Evolutionary conservation across 1,140 invertebrate species (phyloP), one percentile per base, ranked within the genome.

Genomic region (Dolichoris vasculosae): DNA sequence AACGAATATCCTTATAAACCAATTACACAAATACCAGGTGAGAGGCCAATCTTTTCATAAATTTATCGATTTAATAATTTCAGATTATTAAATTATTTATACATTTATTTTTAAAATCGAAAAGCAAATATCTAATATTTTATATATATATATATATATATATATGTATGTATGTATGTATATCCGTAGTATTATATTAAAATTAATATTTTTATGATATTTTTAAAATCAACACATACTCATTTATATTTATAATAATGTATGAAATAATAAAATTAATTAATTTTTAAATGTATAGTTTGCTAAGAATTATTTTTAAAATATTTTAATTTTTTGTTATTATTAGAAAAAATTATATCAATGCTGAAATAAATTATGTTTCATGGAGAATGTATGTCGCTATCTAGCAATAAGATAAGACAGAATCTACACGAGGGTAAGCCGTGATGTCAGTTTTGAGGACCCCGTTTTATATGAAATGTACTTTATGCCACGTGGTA

Each of bases 391-490:
- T 59, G 20, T 78, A 35, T 79, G 30, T 77, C 75, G 35, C 46
- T 40, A 38, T n/a, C 30, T 55, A 78, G 38, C 51, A 38, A 78
- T 38, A 78, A 46, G 26, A 30, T 76, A 4, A 40, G 20, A 55
- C 17, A 46, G 11, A 63, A 79, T 7, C 1, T 79, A 63, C 77
- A 79, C 77, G 77, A 79, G 77, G 77, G 77, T 79, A 35, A 79
- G 35, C 77, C 77, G 77, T 79, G 77, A 79, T 79, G 55, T 79
- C n/a, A 79, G 77, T 63, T 79, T 79, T 79, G 77, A 79, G 77
- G 30, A 79, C 77, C 77, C 77, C 77, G 77, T 77, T 51, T 75
- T 51, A 51, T 51, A 77, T 30, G 15, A 77, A 77, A 30, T 48
- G 46, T 55, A 51, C 75, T 46, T 77, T 51, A 35, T 55, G 46